These are phyloP conservation scores for Eilema griseolum DNA, from an alignment of 2,888 invertebrate species.

Conservation along the genomic window DNA sequence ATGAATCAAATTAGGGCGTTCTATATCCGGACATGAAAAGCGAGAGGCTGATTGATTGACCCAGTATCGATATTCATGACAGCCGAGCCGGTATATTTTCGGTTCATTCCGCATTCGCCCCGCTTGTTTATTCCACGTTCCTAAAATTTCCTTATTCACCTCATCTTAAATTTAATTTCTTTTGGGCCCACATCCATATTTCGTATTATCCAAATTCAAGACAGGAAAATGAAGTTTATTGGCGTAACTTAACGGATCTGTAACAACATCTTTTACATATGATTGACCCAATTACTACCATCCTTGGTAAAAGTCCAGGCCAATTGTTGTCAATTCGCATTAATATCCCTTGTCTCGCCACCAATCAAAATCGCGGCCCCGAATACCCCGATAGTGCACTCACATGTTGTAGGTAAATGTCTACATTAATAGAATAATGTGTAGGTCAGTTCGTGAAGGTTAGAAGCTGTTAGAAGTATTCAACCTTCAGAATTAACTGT, in stretches of 20 bases:
- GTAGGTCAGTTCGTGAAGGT: conserved; percentile 15
- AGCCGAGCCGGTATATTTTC: neutral
- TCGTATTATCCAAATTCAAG: no score
- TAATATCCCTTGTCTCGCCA: conserved; percentile 46
- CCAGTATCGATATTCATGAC: neutral
- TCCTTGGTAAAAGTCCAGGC: conserved; percentile 40
- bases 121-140: neutral
- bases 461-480: neutral
- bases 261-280: neutral
- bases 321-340: conserved; percentile 50
- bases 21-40: neutral
- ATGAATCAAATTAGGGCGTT: neutral
- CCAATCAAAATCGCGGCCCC: conserved; percentile 48
- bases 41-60: neutral
- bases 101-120: neutral
- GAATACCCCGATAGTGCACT: conserved; percentile 24
- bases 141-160: neutral
- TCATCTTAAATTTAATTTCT: no score
- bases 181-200: no score
- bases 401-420: conserved; percentile 7
- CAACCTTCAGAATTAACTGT: neutral
- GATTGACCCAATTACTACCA: conserved; percentile 27
- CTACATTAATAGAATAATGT: neutral
- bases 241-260: neutral
- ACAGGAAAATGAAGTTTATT: neutral